Evolutionary conservation across 2,888 invertebrate species (phyloP).

Genomic region (Seladonia tumulorum): DNA sequence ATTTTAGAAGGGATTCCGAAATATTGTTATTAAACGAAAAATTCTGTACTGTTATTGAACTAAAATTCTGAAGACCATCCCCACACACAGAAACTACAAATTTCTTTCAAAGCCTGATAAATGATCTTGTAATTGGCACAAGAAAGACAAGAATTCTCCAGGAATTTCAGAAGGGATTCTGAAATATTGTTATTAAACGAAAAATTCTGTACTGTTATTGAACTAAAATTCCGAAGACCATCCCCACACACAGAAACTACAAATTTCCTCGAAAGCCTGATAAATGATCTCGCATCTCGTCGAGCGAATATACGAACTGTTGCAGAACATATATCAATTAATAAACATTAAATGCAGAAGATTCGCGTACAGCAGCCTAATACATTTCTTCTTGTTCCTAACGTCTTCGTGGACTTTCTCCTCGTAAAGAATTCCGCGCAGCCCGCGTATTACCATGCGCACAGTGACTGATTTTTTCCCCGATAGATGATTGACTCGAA

Average conservation of each 20-base stretch:
- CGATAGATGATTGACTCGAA: neutral
- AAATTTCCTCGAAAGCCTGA: neutral
- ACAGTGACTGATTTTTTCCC: neutral
- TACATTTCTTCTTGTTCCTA: neutral
- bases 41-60: too few species aligned
- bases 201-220: too few species aligned
- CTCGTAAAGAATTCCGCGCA: neutral
- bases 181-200: too few species aligned
- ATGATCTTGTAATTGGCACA: too few species aligned
- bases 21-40: too few species aligned
- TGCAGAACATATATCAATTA: neutral
- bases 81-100: neutral
- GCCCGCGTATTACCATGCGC: neutral
- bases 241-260: too few species aligned
- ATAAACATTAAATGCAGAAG: neutral
- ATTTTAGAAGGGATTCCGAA: too few species aligned
- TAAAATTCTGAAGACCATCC: too few species aligned
- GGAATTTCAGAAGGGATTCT: too few species aligned
- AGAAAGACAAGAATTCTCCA: too few species aligned
- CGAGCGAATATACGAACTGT: neutral
- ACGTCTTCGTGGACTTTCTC: conserved; percentile 21
- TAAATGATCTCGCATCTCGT: neutral
- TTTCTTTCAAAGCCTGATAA: neutral
- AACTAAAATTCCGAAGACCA: too few species aligned
- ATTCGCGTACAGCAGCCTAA: neutral